These are phyloP conservation scores for Grammomys dolichurus DNA, from an alignment of 2,113 vertebrate species.

Conservation along the genomic window DNA sequence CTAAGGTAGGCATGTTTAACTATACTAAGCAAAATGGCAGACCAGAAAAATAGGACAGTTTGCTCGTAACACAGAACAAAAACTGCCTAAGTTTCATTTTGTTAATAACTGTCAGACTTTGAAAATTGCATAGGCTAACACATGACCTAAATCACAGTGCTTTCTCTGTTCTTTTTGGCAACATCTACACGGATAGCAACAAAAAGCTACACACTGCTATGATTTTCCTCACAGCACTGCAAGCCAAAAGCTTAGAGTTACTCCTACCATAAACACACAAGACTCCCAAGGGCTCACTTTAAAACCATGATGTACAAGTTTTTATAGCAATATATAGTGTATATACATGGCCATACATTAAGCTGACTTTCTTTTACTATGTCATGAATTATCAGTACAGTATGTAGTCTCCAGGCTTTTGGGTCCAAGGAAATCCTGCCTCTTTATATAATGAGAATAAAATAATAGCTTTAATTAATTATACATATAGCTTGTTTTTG, in stretches of 20 bases:
- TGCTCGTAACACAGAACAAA: constrained; percentile 45
- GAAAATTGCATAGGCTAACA: background rate
- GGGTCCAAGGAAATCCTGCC: constrained; percentile 29
- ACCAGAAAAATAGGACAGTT: constrained; percentile 2
- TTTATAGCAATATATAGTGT: background rate
- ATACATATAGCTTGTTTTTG: constrained; percentile 3
- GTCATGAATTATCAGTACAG: constrained; percentile 27
- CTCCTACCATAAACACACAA: constrained; percentile 54
- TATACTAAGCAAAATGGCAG: background rate
- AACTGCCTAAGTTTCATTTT: background rate
- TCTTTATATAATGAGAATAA: constrained; percentile 53
- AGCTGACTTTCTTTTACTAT: constrained; percentile 12
- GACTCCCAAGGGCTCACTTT: constrained; percentile 30
- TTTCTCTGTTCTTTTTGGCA: constrained; percentile 18
- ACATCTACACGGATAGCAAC: background rate
- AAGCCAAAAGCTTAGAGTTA: constrained; percentile 33
- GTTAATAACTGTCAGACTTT: constrained; percentile 31
- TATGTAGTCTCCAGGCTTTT: background rate
- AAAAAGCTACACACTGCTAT: constrained; percentile 34
- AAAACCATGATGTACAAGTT: constrained; percentile 45
- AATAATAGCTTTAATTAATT: constrained; percentile 42
- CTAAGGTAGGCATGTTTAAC: background rate
- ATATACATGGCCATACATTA: background rate
- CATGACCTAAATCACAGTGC: background rate
- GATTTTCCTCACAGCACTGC: background rate